Base-by-base conservation (phyloP, 2,797 vertebrate genomes). In the Crax fasciolata region DNA sequence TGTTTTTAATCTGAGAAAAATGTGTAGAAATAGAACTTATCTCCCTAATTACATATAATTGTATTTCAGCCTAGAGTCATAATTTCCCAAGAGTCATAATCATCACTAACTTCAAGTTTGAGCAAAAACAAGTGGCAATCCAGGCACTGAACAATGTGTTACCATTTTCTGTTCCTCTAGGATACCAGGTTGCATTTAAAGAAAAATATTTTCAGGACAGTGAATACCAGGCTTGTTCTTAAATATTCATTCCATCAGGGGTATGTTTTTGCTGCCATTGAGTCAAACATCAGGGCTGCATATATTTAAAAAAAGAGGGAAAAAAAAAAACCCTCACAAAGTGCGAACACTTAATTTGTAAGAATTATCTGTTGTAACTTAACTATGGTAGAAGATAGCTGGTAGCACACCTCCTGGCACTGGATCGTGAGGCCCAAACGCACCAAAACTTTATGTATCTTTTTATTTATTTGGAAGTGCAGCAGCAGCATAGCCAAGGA, bases 71-170 rank as follows among this genome's bases (percentile, higher is more conserved):
- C 13, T 24, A 83, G 18, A 35, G 35, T 35, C 35, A 35, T 24
- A 78, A 41, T 19, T 66, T 58, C 5, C 0, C 0, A 66, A 28
- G 24, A 82, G 54, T 41, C 66, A 54, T 35, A 84, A 87, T 82
- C 14, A 49, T 30, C 49, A 21, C 13, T 61, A 13, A 32, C 49
- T 75, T 79, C 27, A 58, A 58, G 70, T 4, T 0, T 0, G 6
- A 84, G 25, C 58, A 57, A 87, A 67, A 10, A 38, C 18, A 63
- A 82, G 5, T 4, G 65, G 51, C 82, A 87, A 32, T n/a, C 49
- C 10, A 75, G 71, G 21, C 43, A 82, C 38, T 24, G 44, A 85
- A 73, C 4, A 67, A 17, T 30, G 35, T 23, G 21, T 21, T 72
- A 68, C 28, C 11, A 4, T 28, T 38, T 38, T 80, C 13, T 54